A percentile compares a stretch with the other conserved stretches of the same genome.
Evolutionary conservation across 2,113 vertebrate species (phyloP).

Genomic region (Microcebus lehilahytsara): DNA sequence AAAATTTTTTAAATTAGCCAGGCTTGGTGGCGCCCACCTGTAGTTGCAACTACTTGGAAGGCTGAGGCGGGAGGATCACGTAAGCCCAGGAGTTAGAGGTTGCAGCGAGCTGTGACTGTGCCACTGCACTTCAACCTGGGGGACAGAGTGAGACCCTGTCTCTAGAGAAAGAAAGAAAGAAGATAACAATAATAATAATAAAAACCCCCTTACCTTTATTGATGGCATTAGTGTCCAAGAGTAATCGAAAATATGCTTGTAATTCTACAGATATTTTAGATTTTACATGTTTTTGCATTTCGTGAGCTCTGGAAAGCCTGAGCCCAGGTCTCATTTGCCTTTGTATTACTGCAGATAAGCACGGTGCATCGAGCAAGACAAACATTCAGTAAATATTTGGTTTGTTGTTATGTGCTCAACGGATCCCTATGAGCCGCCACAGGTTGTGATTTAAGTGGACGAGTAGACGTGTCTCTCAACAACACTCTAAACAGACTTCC

Average conservation of each 20-base stretch:
- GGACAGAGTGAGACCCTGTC: too few relatives aligned
- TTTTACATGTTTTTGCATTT: not conserved
- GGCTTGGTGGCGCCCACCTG: too few relatives aligned
- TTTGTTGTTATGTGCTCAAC: conserved; percentile 7
- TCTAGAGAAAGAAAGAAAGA: too few relatives aligned
- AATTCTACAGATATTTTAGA: not conserved
- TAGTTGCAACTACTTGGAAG: too few relatives aligned
- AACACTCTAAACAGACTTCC: not conserved
- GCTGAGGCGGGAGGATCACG: too few relatives aligned
- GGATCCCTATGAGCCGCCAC: not conserved
- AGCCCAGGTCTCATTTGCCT: not conserved
- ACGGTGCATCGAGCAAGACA: not conserved
- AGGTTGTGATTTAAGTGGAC: not conserved
- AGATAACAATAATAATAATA: too few relatives aligned
- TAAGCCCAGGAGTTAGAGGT: too few relatives aligned
- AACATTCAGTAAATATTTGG: not conserved
- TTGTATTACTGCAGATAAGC: not conserved
- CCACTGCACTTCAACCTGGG: too few relatives aligned
- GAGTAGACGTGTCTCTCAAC: not conserved
- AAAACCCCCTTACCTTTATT: not conserved
- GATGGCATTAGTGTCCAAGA: not conserved
- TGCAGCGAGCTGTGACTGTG: too few relatives aligned
- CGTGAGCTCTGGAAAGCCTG: not conserved
- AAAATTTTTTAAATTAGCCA: too few relatives aligned
- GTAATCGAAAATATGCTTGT: not conserved